Conservation (phyloP, 2,113 vertebrate genomes). For the Oenanthe melanoleuca region DNA sequence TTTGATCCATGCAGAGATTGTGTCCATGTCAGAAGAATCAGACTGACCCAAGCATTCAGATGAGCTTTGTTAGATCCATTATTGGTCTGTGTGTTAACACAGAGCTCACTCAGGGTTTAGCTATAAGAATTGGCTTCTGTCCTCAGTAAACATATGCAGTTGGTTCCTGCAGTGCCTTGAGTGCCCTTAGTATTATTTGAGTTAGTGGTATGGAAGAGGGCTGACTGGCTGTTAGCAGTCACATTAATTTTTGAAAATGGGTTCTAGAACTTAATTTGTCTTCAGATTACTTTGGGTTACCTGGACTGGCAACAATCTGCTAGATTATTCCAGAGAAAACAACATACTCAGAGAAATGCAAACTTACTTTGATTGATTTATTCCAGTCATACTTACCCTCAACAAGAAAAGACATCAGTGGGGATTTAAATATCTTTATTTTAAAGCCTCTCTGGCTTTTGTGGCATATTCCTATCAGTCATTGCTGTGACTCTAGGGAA, state of each 20-base stretch:
- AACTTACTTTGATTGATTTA: not conserved
- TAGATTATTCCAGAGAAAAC: not conserved
- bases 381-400: not conserved
- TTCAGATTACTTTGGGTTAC: not conserved
- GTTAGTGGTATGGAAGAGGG: not conserved
- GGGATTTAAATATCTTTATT: not conserved
- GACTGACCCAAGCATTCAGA: not conserved
- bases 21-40: not conserved
- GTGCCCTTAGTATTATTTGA: not conserved
- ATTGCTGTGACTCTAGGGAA: not conserved
- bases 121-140: not conserved
- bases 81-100: not conserved
- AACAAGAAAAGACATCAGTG: not conserved
- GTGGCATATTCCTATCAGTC: accelerated
- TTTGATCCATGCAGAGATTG: not conserved
- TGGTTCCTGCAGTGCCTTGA: not conserved
- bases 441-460: not conserved
- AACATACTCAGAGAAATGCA: not conserved
- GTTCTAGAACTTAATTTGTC: not conserved
- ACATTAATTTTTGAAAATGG: not conserved
- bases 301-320: not conserved
- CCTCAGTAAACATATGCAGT: not conserved
- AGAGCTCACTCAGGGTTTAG: not conserved
- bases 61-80: not conserved
- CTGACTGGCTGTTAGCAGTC: not conserved